Base-by-base conservation (phyloP, 2,113 vertebrate genomes). In the Etheostoma cragini region DNA sequence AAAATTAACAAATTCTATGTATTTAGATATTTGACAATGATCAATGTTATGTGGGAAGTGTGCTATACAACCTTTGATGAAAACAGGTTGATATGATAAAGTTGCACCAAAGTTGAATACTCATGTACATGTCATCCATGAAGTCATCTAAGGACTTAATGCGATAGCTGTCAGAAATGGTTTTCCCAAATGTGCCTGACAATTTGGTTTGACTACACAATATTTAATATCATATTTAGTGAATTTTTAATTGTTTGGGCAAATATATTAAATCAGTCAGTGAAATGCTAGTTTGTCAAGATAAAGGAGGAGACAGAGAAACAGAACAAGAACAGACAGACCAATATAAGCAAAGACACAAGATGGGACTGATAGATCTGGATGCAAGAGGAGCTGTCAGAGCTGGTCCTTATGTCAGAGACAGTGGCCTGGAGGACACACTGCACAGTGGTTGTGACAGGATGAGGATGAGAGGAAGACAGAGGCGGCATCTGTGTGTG, bases 401-500 rank as follows among this genome's bases (percentile, higher is more conserved):
- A 67, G 50, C 64, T 38, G 66, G 62, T 73, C 53, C 81, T 86
- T 86, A 76, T 75, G 74, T 76, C 62, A 65, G 46, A 74, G 80
- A 80, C 5, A 16, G 80, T 78, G 78, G 38, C 38, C 38, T 38
- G 38, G 54, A 78, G 61, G 52, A 83, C 54, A 64, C 84, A 80
- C 52, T 85, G 72, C 69, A 68, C 69, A 71, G 84, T 86, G 75
- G 74, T 88, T 87, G 80, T 78, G 78, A 91, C 84, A 89, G 81
- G 89, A 89, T 89, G 88, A 90, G 77, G 78, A 85, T 81, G 77
- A 72, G 86, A 50, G 84, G 74, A 85, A 84, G 88, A 83, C 69
- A 84, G 72, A 84, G 69, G 62, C 90, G 53, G 56, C 78, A 83
- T 86, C 83, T 91, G 83, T 49, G 58, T 82, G 70, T 82, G 53